Conservation (phyloP, 2,113 vertebrate genomes). For the Solea senegalensis region DNA sequence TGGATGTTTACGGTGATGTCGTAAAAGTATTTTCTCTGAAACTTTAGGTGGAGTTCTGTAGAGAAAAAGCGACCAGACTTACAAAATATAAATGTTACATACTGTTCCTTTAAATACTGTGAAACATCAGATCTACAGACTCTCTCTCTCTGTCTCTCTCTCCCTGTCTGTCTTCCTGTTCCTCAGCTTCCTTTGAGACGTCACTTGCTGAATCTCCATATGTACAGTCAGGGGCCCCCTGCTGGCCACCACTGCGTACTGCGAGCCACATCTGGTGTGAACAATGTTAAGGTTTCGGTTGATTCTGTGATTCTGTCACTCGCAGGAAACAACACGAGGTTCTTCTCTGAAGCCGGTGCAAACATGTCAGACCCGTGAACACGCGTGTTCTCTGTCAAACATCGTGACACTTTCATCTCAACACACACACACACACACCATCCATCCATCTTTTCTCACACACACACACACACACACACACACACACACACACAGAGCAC, state of each 20-base stretch:
- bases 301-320: conserved; percentile 40
- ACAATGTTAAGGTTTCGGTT: conserved; percentile 17
- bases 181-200: conserved; percentile 22
- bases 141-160: background rate
- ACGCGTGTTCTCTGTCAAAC: conserved; percentile 28
- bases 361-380: conserved; percentile 8
- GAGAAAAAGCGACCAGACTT: no score
- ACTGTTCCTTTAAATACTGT: background rate
- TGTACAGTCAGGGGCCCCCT: conserved; percentile 14
- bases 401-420: conserved; percentile 36
- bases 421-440: conserved; percentile 72
- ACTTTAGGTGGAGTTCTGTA: no score
- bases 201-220: conserved; percentile 35
- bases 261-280: conserved; percentile 16
- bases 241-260: conserved; percentile 29
- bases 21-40: no score
- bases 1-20: no score
- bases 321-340: conserved; percentile 24
- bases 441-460: conserved; percentile 69
- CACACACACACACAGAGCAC: conserved; percentile 77
- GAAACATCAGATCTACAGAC: conserved; percentile 17
- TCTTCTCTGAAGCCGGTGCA: background rate
- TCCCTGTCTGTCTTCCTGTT: conserved; percentile 21
- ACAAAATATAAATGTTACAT: no score
- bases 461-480: conserved; percentile 69